Percentiles rank a stretch among this genome's conserved stretches.
phyloP scores from a whole-genome alignment of 1,140 invertebrate species.

The Lepidurus couesii region DNA sequence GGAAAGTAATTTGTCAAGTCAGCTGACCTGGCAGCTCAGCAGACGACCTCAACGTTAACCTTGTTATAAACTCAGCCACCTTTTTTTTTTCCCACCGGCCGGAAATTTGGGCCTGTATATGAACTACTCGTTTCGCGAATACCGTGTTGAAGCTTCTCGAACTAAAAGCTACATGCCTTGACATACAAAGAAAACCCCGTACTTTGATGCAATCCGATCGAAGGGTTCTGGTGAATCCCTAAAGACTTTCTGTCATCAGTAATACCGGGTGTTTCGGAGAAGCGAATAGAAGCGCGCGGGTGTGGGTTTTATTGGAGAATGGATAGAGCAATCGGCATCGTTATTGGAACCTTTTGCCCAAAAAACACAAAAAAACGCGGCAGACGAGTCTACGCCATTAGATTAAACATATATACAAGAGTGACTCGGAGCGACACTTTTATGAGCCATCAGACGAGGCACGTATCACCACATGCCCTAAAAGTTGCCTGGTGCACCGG shows the following conservation, averaged over 20 bases:
- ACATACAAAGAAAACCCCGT: too few species aligned
- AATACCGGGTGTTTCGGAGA: not conserved
- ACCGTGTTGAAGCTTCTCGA: too few species aligned
- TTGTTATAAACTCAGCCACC: not conserved
- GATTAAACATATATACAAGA: constrained; percentile 22
- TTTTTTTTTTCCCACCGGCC: too few species aligned
- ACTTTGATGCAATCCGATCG: too few species aligned
- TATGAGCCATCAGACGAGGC: constrained; percentile 17
- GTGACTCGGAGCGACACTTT: constrained; percentile 20
- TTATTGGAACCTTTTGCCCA: constrained; percentile 1
- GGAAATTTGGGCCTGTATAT: too few species aligned
- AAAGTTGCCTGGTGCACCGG: constrained; percentile 11
- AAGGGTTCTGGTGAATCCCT: too few species aligned
- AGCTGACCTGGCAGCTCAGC: constrained; percentile 13
- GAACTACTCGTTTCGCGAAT: too few species aligned
- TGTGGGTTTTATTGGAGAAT: not conserved
- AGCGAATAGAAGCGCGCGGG: not conserved
- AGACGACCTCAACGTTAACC: not conserved
- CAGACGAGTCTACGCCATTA: constrained; percentile 18
- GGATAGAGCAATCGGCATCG: constrained; percentile 12
- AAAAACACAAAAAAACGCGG: not conserved
- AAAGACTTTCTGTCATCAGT: not conserved
- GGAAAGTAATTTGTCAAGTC: constrained; percentile 11
- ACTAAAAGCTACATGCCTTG: too few species aligned
- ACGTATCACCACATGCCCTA: constrained; percentile 21